Percentiles rank a stretch among this genome's conserved stretches.
These are phyloP conservation scores for Drosophila peninsularis DNA, from an alignment of 2,888 invertebrate species.

Conservation along the genomic window DNA sequence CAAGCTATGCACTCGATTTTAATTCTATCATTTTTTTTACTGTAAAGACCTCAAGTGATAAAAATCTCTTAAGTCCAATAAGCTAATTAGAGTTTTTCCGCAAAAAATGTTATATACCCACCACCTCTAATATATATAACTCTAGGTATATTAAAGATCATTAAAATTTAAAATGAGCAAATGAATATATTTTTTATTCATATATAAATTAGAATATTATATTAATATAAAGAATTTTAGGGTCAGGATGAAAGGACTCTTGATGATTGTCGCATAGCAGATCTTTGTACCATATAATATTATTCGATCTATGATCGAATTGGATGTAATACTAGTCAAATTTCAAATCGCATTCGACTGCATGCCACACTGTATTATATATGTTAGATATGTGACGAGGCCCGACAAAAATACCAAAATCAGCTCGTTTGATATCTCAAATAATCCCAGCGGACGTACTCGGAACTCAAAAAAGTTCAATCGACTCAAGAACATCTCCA, in stretches of 20 bases:
- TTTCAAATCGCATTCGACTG: constrained; percentile 36
- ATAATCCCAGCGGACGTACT: constrained; percentile 58
- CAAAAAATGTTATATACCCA: too few species aligned
- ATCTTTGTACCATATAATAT: neutral
- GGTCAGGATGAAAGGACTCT: too few species aligned
- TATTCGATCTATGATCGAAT: too few species aligned
- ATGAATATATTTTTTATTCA: neutral
- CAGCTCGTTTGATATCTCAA: constrained; percentile 64
- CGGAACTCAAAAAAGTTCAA: constrained; percentile 62
- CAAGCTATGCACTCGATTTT: neutral
- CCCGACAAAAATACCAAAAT: constrained; percentile 59
- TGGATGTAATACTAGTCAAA: too few species aligned
- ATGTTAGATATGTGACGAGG: constrained; percentile 61
- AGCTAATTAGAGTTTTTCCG: constrained; percentile 15
- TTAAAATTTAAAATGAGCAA: neutral
- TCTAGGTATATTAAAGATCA: neutral
- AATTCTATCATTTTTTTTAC: neutral
- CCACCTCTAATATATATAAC: too few species aligned
- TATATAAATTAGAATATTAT: too few species aligned
- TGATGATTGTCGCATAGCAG: neutral
- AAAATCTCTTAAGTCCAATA: constrained; percentile 19
- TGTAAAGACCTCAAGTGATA: neutral
- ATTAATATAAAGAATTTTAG: too few species aligned
- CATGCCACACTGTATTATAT: constrained; percentile 54
- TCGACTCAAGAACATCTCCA: constrained; percentile 60